Evolutionary conservation across 2,888 invertebrate species (phyloP).

Genomic region (Aspidiotus rigidus): DNA sequence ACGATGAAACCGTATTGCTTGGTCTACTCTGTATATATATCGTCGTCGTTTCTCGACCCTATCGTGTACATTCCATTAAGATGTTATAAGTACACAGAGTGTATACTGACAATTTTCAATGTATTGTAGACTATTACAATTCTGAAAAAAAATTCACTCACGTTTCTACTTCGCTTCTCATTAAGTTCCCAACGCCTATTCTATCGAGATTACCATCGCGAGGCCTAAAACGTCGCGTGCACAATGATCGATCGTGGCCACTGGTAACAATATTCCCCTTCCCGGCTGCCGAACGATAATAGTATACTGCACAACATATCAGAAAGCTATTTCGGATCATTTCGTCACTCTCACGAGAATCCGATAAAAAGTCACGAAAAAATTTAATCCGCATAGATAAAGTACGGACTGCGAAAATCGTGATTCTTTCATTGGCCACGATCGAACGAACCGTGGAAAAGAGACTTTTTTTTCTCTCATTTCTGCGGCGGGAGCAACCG

Average conservation of each 20-base stretch:
- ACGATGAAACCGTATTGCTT: not conserved
- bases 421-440: constrained; percentile 6
- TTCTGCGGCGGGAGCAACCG: not conserved
- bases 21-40: not conserved
- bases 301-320: not conserved
- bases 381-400: constrained; percentile 2
- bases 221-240: constrained; percentile 19
- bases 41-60: not conserved
- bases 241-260: constrained; percentile 18
- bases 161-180: constrained; percentile 3
- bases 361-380: constrained; percentile 19
- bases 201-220: constrained; percentile 10
- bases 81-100: not conserved
- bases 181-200: constrained; percentile 19
- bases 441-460: constrained; percentile 15
- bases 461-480: constrained; percentile 5
- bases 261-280: not conserved
- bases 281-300: constrained; percentile 2
- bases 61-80: constrained; percentile 10
- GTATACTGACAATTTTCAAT: constrained; percentile 7
- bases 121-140: not conserved
- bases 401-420: constrained; percentile 1
- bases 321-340: constrained; percentile 4
- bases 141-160: constrained; percentile 6
- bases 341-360: constrained; percentile 18